Base-by-base conservation (phyloP, 2,888 invertebrate genomes). In the Epinotia brunnichana region DNA sequence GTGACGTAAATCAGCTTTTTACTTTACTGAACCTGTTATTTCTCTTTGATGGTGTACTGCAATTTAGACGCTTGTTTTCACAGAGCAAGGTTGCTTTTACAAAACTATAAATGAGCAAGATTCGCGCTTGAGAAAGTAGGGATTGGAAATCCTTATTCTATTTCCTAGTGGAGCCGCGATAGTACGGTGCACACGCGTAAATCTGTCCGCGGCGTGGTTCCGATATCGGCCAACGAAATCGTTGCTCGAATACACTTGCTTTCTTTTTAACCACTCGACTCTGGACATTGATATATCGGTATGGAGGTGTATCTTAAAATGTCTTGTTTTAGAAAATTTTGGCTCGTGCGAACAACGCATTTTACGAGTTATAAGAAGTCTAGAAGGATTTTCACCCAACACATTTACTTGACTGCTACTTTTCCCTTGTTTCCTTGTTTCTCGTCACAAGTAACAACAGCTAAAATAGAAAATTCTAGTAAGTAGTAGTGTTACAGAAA, bases 171-270 rank as follows among this genome's bases (percentile, higher is more conserved):
- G 29, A 35, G 60, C 29, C 54, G 64, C 69, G 69, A 73, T 73
- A 69, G 70, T 48, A 56, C 48, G 63, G 54, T 41, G 21, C 63
- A 81, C 75, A 79, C 81, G 77, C 87, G 89, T 89, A 90, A 90
- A 90, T 90, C 88, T 89, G 83, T 83, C 84, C 81, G 80, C 80
- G 77, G 77, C 78, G 75, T 75, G 70, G 74, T 74, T 51, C 76
- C 75, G 71, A 69, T 74, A 81, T 77, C 76, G 77, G 75, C 75
- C 76, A 74, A 77, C 78, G 76, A 76, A 78, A 80, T 79, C 78
- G 74, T 77, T 77, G 74, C 75, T 76, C 73, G 74, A 77, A 74
- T 76, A 75, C 67, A 77, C 77, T 78, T 77, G 70, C 70, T 70
- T 80, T 78, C 76, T 76, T 80, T 79, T 79, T 78, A 77, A 74